Base-by-base conservation (phyloP, 1,140 invertebrate species). In the Magallana ariakensis region DNA sequence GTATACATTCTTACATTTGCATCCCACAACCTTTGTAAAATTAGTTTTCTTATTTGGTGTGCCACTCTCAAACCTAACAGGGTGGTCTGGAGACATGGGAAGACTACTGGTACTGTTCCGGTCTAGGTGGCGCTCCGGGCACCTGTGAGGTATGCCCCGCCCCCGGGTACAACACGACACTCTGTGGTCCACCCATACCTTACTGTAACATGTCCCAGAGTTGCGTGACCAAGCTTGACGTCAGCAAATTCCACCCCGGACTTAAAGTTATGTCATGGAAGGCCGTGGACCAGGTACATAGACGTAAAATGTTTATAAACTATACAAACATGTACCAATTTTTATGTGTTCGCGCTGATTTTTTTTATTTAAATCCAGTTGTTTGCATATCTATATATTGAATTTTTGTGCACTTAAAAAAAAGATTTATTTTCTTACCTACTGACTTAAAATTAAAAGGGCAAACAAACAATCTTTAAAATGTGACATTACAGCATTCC, bases 91-190 rank as follows among this genome's bases (percentile, higher is more conserved):
- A 93, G 80, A 90, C 88, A 0, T 91, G 90, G 90, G 88, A 90
- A 56, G 90, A 92, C 66, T 94, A 94, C 87, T 82, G 87, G 46
- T 94, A 94, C 83, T 94, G 93, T 83, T 91, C 89, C 53, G 93
- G 93, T 58, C 84, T 86, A 33, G 92, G 92, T 11, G 90, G 88
- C 13, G 88, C 75, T 46, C 89, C 89, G 19, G 90, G 89, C 4
- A 91, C 90, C 6, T 94, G 93, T 87, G 89, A 88, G 60, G 89
- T 90, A 13, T 94, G 93, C 87, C 90, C 90, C 7, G 90, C 93
- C 0, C 90, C 91, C 0, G 92, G 93, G 0, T 94, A 91, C 86
- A 94, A 94, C 87, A 91, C 86, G 58, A 92, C 91, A 5, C 85
- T 93, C 57, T 94, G 93, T 89, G 93, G 93, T 10, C 92, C 92